Evolutionary conservation across 2,113 vertebrate species (phyloP).

Genomic region (Parus major): DNA sequence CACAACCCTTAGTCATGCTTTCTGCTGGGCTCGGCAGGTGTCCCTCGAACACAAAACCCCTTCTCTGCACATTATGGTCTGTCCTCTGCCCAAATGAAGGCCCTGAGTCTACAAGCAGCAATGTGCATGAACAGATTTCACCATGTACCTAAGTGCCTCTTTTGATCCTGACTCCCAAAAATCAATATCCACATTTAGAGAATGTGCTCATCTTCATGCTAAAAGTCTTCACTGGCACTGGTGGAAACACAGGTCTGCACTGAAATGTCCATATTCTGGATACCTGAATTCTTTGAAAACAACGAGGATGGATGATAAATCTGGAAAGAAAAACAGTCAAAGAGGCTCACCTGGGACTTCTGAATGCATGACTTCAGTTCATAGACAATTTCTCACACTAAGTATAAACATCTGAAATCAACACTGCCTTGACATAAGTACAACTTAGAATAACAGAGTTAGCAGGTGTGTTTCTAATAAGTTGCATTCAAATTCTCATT

Average conservation of each 20-base stretch:
- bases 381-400: neutral
- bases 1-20: neutral
- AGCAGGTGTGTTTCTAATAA: neutral
- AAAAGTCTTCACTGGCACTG: neutral
- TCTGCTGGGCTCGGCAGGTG: neutral
- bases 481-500: slow-evolving; percentile 3
- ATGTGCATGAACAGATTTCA: neutral
- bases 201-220: neutral
- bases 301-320: neutral
- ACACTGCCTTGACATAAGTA: neutral
- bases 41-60: neutral
- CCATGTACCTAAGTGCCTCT: accelerated
- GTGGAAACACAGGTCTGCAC: neutral
- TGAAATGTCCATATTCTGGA: neutral
- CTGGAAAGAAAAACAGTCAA: neutral
- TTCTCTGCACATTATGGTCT: neutral
- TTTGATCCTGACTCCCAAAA: neutral
- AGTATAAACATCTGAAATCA: slow-evolving; percentile 5
- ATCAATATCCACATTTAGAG: neutral
- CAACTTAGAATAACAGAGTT: neutral
- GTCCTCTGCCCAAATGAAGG: neutral
- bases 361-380: neutral
- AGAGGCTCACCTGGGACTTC: neutral
- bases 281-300: neutral
- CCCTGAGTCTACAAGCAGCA: neutral